Percentiles rank a stretch among this genome's conserved stretches.
Evolutionary conservation across 2,888 invertebrate genomes (phyloP).

Genomic region (Ischnus inquisitorius): DNA sequence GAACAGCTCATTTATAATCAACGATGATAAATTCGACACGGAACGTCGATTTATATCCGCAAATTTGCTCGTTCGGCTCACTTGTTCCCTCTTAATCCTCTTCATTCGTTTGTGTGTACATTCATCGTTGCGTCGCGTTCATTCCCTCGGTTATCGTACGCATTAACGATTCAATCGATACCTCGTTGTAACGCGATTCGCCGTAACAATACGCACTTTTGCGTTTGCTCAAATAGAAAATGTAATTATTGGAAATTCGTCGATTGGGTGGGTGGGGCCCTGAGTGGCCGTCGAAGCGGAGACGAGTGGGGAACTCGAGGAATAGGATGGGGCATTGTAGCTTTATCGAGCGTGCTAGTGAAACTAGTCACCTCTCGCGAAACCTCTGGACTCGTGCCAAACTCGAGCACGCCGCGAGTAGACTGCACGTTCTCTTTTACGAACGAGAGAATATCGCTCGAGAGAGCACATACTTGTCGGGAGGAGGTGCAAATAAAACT

Average conservation of each 20-base stretch:
- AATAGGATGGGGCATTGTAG: slow-evolving; percentile 46
- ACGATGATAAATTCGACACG: slow-evolving; percentile 6
- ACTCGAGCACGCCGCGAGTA: slow-evolving; percentile 42
- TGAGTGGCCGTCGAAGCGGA: slow-evolving; percentile 28
- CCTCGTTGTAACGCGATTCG: slow-evolving; percentile 29
- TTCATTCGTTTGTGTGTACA: neutral
- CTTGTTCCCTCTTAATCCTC: neutral
- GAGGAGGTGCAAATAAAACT: slow-evolving; percentile 61
- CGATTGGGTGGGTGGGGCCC: slow-evolving; percentile 4
- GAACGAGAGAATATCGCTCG: slow-evolving; percentile 9
- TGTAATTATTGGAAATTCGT: slow-evolving; percentile 69
- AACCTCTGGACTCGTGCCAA: slow-evolving; percentile 68
- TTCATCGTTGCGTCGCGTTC: neutral
- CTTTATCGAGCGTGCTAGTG: slow-evolving; percentile 69
- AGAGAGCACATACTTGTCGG: slow-evolving; percentile 15
- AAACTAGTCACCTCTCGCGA: slow-evolving; percentile 57
- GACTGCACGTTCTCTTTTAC: slow-evolving; percentile 60
- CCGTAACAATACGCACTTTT: slow-evolving; percentile 17
- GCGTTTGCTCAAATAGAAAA: slow-evolving; percentile 53
- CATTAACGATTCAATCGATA: slow-evolving; percentile 40
- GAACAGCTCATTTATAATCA: neutral
- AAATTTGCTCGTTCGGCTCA: slow-evolving; percentile 11
- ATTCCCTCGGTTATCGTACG: neutral
- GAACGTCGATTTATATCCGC: slow-evolving; percentile 15
- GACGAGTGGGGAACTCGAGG: slow-evolving; percentile 5